Percentiles rank a stretch among this genome's conserved stretches.
These are phyloP conservation scores for Candidula unifasciata DNA, from an alignment of 2,888 invertebrate species.

Conservation along the genomic window DNA sequence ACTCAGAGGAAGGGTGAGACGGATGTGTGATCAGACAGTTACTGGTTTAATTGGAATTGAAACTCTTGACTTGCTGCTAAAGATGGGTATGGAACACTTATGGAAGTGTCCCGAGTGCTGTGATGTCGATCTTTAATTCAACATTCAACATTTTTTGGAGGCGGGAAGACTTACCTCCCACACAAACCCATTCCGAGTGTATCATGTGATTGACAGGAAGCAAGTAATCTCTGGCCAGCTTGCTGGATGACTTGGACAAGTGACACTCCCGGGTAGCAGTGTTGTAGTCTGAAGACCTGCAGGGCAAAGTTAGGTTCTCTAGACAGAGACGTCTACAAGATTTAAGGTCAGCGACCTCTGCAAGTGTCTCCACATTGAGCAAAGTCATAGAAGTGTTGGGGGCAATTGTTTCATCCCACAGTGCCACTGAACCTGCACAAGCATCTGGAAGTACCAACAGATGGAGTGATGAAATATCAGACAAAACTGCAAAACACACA, in stretches of 20 bases:
- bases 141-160: too few relatives aligned
- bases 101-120: too few relatives aligned
- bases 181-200: constrained; percentile 60
- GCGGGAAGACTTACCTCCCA: constrained; percentile 49
- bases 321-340: constrained; percentile 56
- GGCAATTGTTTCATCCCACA: constrained; percentile 47
- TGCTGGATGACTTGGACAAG: constrained; percentile 53
- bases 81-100: too few relatives aligned
- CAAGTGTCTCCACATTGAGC: constrained; percentile 56
- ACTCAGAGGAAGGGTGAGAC: too few relatives aligned
- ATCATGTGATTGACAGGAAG: constrained; percentile 50
- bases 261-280: constrained; percentile 48
- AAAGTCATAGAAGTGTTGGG: constrained; percentile 55
- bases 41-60: too few relatives aligned
- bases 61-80: too few relatives aligned
- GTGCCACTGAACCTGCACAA: constrained; percentile 51
- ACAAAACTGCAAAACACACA: too few relatives aligned
- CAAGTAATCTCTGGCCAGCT: constrained; percentile 55
- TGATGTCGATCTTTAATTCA: too few relatives aligned
- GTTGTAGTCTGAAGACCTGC: constrained; percentile 60
- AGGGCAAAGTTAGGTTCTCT: constrained; percentile 54
- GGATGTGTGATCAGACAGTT: too few relatives aligned
- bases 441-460: constrained; percentile 54
- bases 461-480: too few relatives aligned
- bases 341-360: constrained; percentile 39